Base-by-base conservation (phyloP, 2,113 vertebrate species). In the Chamaea fasciata region DNA sequence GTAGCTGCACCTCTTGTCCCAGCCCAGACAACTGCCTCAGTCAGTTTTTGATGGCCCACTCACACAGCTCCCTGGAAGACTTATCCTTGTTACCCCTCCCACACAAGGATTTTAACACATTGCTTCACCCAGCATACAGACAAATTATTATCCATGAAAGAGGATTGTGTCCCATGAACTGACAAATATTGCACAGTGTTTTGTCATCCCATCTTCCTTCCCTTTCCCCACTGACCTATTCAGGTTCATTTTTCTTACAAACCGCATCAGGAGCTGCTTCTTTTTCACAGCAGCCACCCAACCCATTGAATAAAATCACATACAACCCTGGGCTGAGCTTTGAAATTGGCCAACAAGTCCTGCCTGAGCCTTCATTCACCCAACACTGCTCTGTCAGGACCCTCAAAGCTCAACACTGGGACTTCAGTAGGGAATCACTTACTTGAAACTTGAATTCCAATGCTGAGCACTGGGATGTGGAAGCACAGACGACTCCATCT, bases 211-310 rank as follows among this genome's bases (percentile, higher is more conserved):
- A 37, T 35, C 39, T 63, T 85, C 30, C 35, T 47, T 33, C 39
- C 19, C 27, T 42, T 73, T 75, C 20, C 14, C 6, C 23, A n/a
- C 10, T 15, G 16, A 46, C 17, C 4, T 42, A 30, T 78, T 68
- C 42, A 50, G 52, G 47, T 18, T 21, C 14, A 17, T 67, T 82
- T 85, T 81, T 42, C 44, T 35, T 49, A 62, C 9, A 30, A 16
- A 10, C 8, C 0, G 0, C 27, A 56, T 15, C 35, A 71, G 56
- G 12, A 76, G 6, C 6, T 2, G 3, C 16, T 68, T 63, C 28
- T 63, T 73, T 74, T 20, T 39, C 63, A 31, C 24, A 75, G 20
- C 23, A 63, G 21, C 28, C 39, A 59, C 28, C 20, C 52, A 78
- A 53, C 2, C 10, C 16, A 33, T n/a, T 27, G 33, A 76, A 63